Evolutionary conservation across 1,140 invertebrate species (phyloP), one percentile per base, ranked within the genome.

Genomic region (Aphelinus certus): DNA sequence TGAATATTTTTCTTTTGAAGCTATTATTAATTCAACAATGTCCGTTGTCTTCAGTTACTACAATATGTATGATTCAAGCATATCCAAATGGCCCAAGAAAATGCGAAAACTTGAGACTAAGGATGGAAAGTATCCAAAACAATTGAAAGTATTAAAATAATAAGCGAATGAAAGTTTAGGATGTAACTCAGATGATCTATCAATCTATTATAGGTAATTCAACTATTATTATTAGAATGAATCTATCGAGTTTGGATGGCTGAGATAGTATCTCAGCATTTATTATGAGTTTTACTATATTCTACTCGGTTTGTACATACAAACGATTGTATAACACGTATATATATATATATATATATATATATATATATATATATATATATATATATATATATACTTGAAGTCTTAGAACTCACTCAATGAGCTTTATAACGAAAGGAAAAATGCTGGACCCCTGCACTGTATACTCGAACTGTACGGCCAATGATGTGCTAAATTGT

Each of bases 41-140:
- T 26, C 26, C 26, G 26, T 26, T 26, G 26, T 26, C 26, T 26
- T 26, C 26, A 26, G 26, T 26, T 26, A 26, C 26, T 26, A 26
- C 26, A 26, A 26, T 26, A 26, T 26, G 26, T 26, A 26, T 26
- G 26, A 26, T 26, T 26, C 26, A 26, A 26, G 26, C 26, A 26
- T 26, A 26, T 26, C 26, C 51, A 10, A 10, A 71, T 42, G 62
- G 62, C 47, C 55, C 62, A 67, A 73, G 26, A 47, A 53, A 26
- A 43, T 26, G 26, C 49, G 57, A 55, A 66, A 73, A 73, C 55
- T 67, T 55, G 67, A 73, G 43, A 73, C 49, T n/a, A 68, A 74
- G 65, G 43, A 68, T 56, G 48, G 65, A 74, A 74, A 73, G 71
- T 73, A 73, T 53, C 68, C 26, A 4, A 61, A 67, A 73, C 42